Base-by-base conservation (phyloP, 1,140 invertebrate genomes). In the Adelges cooleyi region DNA sequence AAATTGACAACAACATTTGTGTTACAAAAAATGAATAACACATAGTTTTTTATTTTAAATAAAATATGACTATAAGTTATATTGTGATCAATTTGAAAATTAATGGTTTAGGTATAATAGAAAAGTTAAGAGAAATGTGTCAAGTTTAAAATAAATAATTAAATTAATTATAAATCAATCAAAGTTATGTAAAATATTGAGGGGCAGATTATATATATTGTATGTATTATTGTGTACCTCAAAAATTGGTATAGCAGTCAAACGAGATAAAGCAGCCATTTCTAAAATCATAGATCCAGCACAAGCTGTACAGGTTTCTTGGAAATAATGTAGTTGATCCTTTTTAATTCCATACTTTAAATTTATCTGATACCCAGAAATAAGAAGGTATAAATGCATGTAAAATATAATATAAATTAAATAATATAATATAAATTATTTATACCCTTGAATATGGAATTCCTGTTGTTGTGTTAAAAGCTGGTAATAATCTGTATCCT, bases 251-350 rank as follows among this genome's bases (percentile, higher is more conserved):
- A 96, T 90, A 22, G 92, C 94, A 3, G 92, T 94, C 17, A 98
- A 79, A 18, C 95, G 80, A 10, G 92, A 95, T 4, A 99, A 78
- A 11, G 95, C 91, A 15, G 94, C 95, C 83, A 98, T 94, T 77
- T 99, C 96, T 54, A 99, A 76, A 54, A 99, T 89, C 82, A 98
- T 95, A 2, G 94, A 97, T 6, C 95, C 95, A n/a, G 94, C 95
- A 78, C 95, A 98, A 0, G 95, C 93, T 0, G 94, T 98, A 73
- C 95, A 98, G 0, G 94, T 98, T 77, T 98, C 92, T 46, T 85
- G 77, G 0, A 86, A 86, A 65, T 86, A 81, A 72, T 86, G 84
- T 20, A 90, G 72, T 67, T 83, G 81, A 51, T 84, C 81, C 66
- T 81, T 84, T 76, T 87, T 87, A 75, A 98, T 84, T 22, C 94